Conservation (phyloP, 1,140 invertebrate species). For the Geopemphigus sp. region DNA sequence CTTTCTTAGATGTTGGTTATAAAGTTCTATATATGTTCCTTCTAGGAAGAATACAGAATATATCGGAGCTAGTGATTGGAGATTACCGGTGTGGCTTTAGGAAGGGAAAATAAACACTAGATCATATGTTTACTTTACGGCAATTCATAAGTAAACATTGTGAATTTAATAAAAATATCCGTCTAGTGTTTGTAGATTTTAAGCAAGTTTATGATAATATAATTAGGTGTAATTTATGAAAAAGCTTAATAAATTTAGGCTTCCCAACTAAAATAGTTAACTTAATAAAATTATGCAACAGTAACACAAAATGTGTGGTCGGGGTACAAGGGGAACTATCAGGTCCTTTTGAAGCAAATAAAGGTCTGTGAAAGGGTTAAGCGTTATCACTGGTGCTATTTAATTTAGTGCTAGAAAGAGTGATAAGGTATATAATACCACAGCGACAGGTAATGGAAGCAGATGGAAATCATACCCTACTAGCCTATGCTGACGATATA, state of each 20-base stretch:
- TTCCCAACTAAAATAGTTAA: too few species aligned
- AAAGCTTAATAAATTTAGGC: background rate
- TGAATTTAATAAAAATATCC: too few species aligned
- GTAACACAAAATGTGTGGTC: background rate
- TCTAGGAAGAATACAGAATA: background rate
- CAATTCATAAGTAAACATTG: too few species aligned
- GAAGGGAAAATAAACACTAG: background rate
- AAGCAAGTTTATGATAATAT: conserved; percentile 1
- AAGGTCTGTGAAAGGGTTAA: too few species aligned
- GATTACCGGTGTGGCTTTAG: background rate
- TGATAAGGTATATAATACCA: background rate
- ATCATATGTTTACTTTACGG: background rate
- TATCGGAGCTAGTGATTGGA: background rate
- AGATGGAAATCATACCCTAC: background rate
- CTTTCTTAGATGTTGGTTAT: background rate
- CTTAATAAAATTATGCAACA: background rate
- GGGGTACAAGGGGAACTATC: too few species aligned
- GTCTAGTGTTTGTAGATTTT: too few species aligned
- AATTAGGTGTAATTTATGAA: background rate
- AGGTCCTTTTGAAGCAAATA: too few species aligned
- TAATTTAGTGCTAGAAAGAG: too few species aligned
- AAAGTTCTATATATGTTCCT: background rate
- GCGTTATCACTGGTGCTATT: too few species aligned
- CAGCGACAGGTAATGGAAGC: background rate
- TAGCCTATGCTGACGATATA: conserved; percentile 1